Conservation (phyloP, 2,888 invertebrate species). For the Teleogryllus oceanicus region DNA sequence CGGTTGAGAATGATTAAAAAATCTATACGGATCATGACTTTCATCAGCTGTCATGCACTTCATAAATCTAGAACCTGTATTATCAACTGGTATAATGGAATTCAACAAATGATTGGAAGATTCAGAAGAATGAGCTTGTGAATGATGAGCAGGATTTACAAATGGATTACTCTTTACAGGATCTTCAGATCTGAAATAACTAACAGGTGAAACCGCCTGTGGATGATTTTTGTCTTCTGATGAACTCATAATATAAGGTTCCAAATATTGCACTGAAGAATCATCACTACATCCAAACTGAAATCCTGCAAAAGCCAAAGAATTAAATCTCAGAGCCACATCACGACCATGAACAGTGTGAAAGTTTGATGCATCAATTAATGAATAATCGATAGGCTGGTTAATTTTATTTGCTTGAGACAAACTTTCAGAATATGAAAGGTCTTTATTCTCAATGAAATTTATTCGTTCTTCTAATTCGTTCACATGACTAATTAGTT, state of each 20-base stretch:
- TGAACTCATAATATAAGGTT: neutral
- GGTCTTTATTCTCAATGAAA: conserved; percentile 51
- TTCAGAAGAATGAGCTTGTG: neutral
- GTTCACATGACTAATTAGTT: conserved; percentile 61
- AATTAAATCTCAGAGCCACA: conserved; percentile 18
- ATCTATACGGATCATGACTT: too few species aligned
- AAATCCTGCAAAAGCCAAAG: conserved; percentile 20
- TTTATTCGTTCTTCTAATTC: conserved; percentile 53
- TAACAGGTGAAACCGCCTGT: neutral
- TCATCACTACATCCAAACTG: conserved; percentile 23
- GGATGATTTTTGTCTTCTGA: neutral
- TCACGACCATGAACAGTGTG: conserved; percentile 12
- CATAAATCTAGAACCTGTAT: too few species aligned
- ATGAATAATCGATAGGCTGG: conserved; percentile 25
- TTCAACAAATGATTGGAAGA: neutral
- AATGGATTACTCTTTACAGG: neutral
- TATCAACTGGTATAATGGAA: too few species aligned
- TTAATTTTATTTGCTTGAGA: conserved; percentile 3
- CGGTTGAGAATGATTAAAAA: neutral
- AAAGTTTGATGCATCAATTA: neutral
- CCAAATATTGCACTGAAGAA: neutral
- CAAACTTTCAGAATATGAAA: conserved; percentile 39
- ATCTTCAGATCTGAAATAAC: neutral
- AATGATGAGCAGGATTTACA: neutral
- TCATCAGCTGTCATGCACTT: too few species aligned